Evolutionary conservation across 1,140 invertebrate species (phyloP).

Genomic region (Pseudomyrmex pallidus): DNA sequence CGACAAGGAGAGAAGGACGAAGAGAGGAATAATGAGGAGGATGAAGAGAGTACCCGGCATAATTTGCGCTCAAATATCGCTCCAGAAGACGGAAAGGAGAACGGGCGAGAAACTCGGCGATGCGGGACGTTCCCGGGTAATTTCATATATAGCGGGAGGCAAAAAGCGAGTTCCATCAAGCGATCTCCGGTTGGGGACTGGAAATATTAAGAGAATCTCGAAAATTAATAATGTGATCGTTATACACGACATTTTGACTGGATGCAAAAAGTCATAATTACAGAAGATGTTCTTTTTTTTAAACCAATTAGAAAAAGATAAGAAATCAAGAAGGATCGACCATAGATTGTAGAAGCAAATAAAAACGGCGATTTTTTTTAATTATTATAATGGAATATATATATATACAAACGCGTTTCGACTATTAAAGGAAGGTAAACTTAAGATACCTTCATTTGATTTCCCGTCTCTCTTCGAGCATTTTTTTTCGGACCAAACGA

Average conservation of each 20-base stretch:
- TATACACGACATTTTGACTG: slow-evolving; percentile 26
- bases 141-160: slow-evolving; percentile 70
- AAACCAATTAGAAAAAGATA: slow-evolving; percentile 3
- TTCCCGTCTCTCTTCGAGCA: not conserved
- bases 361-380: not conserved
- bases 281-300: not conserved
- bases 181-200: slow-evolving; percentile 47
- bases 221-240: slow-evolving; percentile 70
- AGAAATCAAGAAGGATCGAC: not conserved
- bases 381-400: no score
- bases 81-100: slow-evolving; percentile 50
- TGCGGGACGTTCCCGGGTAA: slow-evolving; percentile 65
- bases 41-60: slow-evolving; percentile 72
- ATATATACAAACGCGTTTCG: not conserved
- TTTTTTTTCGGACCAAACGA: slow-evolving; percentile 1
- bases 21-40: slow-evolving; percentile 71
- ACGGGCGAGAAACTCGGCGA: slow-evolving; percentile 18
- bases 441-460: not conserved
- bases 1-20: not conserved
- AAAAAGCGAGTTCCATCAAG: slow-evolving; percentile 70
- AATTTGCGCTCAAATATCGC: slow-evolving; percentile 74
- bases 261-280: slow-evolving; percentile 29
- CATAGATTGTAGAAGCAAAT: not conserved
- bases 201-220: slow-evolving; percentile 58
- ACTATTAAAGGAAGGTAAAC: slow-evolving; percentile 1